Conservation (phyloP, 2,113 vertebrate genomes). For the Tringa solitaria region DNA sequence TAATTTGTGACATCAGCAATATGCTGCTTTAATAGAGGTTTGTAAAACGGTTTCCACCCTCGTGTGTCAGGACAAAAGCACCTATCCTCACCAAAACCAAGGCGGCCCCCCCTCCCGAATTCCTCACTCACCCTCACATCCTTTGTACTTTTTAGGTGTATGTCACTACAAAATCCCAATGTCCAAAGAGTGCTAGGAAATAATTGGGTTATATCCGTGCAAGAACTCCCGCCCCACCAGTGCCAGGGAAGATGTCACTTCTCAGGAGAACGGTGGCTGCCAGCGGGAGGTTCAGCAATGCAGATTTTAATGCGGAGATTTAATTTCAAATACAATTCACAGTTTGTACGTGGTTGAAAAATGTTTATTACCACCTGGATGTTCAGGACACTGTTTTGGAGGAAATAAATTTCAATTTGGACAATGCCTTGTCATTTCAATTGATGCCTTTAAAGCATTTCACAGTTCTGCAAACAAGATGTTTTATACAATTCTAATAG, state of each 20-base stretch:
- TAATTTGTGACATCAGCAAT: constrained; percentile 65
- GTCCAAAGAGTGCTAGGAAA: background rate
- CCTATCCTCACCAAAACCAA: background rate
- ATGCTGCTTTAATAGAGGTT: constrained; percentile 30
- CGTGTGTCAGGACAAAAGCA: background rate
- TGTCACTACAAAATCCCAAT: background rate
- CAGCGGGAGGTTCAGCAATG: constrained; percentile 25
- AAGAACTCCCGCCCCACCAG: background rate
- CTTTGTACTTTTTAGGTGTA: background rate
- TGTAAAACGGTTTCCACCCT: background rate
- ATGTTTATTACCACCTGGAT: constrained; percentile 35
- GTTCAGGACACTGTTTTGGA: constrained; percentile 33
- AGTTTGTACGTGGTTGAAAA: constrained; percentile 49
- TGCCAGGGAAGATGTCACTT: constrained; percentile 44
- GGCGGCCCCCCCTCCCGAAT: background rate
- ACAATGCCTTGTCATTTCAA: background rate
- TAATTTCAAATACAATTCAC: constrained; percentile 68
- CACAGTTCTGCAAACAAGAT: background rate
- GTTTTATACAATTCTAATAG: background rate
- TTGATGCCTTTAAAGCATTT: constrained; percentile 33
- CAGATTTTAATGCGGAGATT: constrained; percentile 64
- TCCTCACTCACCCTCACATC: background rate
- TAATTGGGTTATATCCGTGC: background rate
- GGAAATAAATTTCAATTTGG: constrained; percentile 57
- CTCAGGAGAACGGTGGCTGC: background rate